Evolutionary conservation across 1,140 invertebrate genomes (phyloP), one percentile per base, ranked within the genome.

Genomic region (Hestina assimilis): DNA sequence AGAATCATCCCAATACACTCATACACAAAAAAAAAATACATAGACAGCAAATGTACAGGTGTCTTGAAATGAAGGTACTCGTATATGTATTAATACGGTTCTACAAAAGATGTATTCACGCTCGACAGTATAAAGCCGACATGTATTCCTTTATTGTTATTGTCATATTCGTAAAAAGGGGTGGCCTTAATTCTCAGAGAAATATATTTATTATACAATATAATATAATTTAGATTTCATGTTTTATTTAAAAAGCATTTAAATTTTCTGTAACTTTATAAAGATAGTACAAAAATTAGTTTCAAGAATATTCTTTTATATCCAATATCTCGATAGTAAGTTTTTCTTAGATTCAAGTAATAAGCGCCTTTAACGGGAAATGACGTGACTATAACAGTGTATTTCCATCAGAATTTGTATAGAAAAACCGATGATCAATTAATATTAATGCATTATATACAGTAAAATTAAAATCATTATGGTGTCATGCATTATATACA

Each of bases 21-120:
- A n/a, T n/a, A n/a, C n/a, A n/a, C n/a, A n/a, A n/a, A n/a, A n/a
- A n/a, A n/a, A n/a, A n/a, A n/a, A n/a, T n/a, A n/a, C n/a, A n/a
- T n/a, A n/a, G n/a, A n/a, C n/a, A n/a, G n/a, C n/a, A n/a, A n/a
- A n/a, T n/a, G n/a, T n/a, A n/a, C n/a, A n/a, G n/a, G n/a, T n/a
- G n/a, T n/a, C n/a, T n/a, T n/a, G n/a, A n/a, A n/a, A n/a, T 5
- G 29, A 31, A 31, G 12, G 12, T 11, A n/a, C 29, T 12, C 29
- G 29, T 28, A 2, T 28, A 28, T 4, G n/a, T 28, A 28, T 3
- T 31, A 31, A n/a, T n/a, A n/a, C n/a, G n/a, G n/a, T 54, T 48
- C 26, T 8, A 4, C 55, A 54, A 60, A 61, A 55, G 45, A 51
- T 50, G 35, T 55, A 43, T 35, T 33, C 58, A 17, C 23, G 42